Evolutionary conservation across 2,797 vertebrate genomes (phyloP).

Genomic region (Tamandua tetradactyla): DNA sequence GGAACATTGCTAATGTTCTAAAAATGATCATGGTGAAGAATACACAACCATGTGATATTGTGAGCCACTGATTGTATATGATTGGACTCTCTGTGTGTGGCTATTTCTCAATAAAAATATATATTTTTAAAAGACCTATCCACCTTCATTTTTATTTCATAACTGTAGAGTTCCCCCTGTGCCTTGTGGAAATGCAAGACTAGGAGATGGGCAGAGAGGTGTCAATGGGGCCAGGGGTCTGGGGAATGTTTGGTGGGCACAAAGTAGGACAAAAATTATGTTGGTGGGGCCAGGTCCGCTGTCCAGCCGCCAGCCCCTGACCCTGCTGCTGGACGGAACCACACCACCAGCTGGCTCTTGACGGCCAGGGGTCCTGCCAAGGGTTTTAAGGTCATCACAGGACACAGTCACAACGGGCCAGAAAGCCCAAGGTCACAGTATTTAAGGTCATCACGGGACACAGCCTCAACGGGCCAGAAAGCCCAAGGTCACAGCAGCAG

Average conservation of each 20-base stretch:
- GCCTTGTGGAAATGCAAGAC: not conserved
- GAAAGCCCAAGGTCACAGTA: not conserved
- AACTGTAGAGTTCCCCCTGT: not conserved
- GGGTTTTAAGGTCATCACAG: rapidly evolving
- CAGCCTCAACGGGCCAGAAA: not conserved
- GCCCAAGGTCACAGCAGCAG: not conserved
- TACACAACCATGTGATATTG: no score
- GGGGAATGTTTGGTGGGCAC: not conserved
- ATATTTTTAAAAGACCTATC: no score
- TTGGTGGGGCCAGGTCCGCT: rapidly evolving
- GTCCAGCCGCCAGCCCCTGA: not conserved
- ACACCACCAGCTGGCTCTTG: not conserved
- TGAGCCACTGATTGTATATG: no score
- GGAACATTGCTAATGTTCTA: no score
- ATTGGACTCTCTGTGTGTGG: no score
- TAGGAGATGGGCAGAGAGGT: not conserved
- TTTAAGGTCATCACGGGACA: not conserved
- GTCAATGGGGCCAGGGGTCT: not conserved
- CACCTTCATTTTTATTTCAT: not conserved
- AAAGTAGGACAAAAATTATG: not conserved
- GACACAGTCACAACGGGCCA: not conserved
- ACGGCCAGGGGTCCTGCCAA: not conserved
- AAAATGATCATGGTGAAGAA: no score
- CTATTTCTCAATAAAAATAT: no score
- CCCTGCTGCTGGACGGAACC: not conserved